A percentile compares a stretch with the other conserved stretches of the same genome.
phyloP scores from a whole-genome alignment of 1,140 invertebrate genomes.

The Drosophila trapezifrons region DNA sequence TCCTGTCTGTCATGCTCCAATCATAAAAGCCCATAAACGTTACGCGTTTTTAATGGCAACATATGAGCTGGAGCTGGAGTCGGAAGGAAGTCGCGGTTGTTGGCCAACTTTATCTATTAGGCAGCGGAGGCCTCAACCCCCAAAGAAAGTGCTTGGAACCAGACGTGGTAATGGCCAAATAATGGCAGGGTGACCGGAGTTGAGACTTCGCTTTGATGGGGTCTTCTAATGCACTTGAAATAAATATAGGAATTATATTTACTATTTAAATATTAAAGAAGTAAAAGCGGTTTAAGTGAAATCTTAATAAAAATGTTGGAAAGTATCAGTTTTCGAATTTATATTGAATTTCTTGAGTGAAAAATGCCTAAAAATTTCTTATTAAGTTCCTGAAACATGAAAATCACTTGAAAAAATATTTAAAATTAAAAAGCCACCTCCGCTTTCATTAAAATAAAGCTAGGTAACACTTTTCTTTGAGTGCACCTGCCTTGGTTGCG shows the following conservation, averaged over 20 bases:
- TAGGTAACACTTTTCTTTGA: not conserved
- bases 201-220: constrained; percentile 6
- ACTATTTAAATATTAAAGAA: not conserved
- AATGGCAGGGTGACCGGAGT: constrained; percentile 36
- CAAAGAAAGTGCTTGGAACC: constrained; percentile 10
- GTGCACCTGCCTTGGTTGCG: constrained; percentile 47
- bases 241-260: no score
- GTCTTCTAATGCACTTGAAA: not conserved
- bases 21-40: constrained; percentile 72
- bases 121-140: constrained; percentile 21
- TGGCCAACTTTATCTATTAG: constrained; percentile 50
- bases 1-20: constrained; percentile 55
- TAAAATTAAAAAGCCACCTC: not conserved
- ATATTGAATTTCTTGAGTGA: not conserved
- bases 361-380: not conserved
- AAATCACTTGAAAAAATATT: not conserved
- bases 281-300: not conserved
- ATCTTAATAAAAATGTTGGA: not conserved
- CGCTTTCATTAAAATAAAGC: no score
- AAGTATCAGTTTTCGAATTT: not conserved
- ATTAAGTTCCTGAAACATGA: not conserved
- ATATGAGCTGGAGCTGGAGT: constrained; percentile 14
- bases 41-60: constrained; percentile 77
- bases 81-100: constrained; percentile 26
- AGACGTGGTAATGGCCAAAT: constrained; percentile 70